These are phyloP conservation scores for Cydia strobilella DNA, from an alignment of 1,140 invertebrate genomes.

Conservation along the genomic window DNA sequence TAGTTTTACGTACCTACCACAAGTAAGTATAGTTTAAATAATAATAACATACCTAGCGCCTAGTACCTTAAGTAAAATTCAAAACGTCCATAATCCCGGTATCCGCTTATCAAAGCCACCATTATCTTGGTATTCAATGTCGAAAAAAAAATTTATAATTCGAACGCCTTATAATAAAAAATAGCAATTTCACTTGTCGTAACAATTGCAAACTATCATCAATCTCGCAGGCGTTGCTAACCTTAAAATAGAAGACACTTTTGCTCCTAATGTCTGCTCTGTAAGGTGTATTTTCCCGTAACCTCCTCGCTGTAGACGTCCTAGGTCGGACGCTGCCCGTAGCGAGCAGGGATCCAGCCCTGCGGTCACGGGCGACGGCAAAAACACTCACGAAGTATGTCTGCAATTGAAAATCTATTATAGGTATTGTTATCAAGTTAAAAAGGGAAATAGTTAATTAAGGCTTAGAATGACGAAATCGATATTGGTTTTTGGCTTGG, in stretches of 20 bases:
- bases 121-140: too few relatives aligned
- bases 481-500: neutral
- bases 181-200: neutral
- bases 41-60: too few relatives aligned
- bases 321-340: constrained; percentile 56
- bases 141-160: too few relatives aligned
- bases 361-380: constrained; percentile 56
- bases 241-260: constrained; percentile 70
- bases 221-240: constrained; percentile 34
- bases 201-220: constrained; percentile 1
- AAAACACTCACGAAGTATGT: constrained; percentile 66
- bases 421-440: neutral
- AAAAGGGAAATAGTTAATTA: neutral
- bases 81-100: too few relatives aligned
- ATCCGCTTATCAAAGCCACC: too few relatives aligned
- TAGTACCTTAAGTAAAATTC: too few relatives aligned
- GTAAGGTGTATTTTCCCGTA: constrained; percentile 57
- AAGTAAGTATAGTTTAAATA: too few relatives aligned
- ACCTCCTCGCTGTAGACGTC: constrained; percentile 59
- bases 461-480: neutral
- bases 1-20: too few relatives aligned
- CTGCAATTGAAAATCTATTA: constrained; percentile 44
- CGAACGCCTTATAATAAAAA: neutral
- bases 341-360: constrained; percentile 58
- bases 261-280: constrained; percentile 59